These are phyloP conservation scores for Cotesia typhae DNA, from an alignment of 1,140 invertebrate species.

Conservation along the genomic window DNA sequence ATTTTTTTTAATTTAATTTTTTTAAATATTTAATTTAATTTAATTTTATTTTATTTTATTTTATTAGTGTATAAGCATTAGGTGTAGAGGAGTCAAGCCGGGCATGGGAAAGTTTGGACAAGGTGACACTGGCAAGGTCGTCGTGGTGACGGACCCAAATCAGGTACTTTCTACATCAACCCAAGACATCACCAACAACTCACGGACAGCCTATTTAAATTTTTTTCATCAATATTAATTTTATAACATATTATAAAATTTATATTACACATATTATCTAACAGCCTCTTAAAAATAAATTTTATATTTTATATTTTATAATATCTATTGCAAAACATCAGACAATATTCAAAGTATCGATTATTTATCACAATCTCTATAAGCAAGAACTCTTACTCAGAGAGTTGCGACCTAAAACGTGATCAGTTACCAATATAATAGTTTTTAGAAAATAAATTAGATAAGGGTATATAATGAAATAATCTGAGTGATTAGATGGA, in stretches of 20 bases:
- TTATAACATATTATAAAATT: background rate
- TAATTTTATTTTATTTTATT: no score
- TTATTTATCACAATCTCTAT: no score
- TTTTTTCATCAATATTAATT: background rate
- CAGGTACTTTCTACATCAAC: constrained; percentile 32
- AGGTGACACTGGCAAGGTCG: constrained; percentile 26
- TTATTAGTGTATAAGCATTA: constrained; percentile 3
- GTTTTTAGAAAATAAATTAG: no score
- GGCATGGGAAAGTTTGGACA: background rate
- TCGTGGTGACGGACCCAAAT: constrained; percentile 26
- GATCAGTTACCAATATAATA: no score
- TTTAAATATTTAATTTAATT: no score
- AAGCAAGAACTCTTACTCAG: no score
- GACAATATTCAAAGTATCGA: no score
- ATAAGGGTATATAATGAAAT: no score
- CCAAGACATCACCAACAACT: constrained; percentile 10
- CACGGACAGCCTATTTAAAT: constrained; percentile 2
- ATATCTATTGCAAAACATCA: no score
- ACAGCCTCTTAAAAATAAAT: no score
- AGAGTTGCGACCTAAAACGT: no score
- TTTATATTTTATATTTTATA: no score
- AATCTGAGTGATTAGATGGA: background rate
- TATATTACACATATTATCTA: background rate
- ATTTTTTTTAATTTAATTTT: background rate
- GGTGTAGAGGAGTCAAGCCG: constrained; percentile 2